phyloP scores from a whole-genome alignment of 2,113 vertebrate species.

The Thalassarche chlororhynchos region DNA sequence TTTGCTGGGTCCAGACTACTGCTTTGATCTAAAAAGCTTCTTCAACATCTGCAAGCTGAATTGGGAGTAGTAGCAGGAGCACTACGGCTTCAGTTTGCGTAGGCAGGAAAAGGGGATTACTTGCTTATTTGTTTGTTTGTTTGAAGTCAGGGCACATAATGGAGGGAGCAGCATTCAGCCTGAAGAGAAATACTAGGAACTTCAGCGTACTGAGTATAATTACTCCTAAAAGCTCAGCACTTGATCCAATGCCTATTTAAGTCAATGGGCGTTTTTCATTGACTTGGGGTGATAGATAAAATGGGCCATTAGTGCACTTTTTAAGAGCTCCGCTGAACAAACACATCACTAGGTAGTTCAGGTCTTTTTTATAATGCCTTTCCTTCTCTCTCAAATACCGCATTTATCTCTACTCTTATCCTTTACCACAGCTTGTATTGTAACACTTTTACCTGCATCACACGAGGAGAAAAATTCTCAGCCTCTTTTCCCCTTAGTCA shows the following conservation, averaged over 20 bases:
- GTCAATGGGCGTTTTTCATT: conserved; percentile 8
- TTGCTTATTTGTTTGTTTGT: neutral
- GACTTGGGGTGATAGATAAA: conserved; percentile 33
- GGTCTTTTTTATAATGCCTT: neutral
- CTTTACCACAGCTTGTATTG: neutral
- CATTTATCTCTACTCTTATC: conserved; percentile 6
- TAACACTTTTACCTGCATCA: conserved; percentile 4
- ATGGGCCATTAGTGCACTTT: conserved; percentile 28
- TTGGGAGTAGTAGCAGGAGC: neutral
- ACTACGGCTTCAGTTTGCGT: neutral
- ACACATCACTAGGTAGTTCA: neutral
- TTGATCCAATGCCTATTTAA: conserved; percentile 28
- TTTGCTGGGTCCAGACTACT: neutral
- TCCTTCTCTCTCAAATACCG: conserved; percentile 1
- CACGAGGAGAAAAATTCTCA: neutral
- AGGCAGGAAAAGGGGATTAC: neutral
- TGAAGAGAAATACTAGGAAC: neutral
- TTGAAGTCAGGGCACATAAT: neutral
- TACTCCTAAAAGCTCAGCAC: conserved; percentile 17
- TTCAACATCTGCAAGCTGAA: neutral
- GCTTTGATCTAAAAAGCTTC: neutral
- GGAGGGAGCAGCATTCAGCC: neutral
- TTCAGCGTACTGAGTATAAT: neutral
- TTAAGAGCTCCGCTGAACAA: conserved; percentile 37
- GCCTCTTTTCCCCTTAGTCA: neutral